A percentile compares a stretch with the other conserved stretches of the same genome.
These are phyloP conservation scores for Gryllus bimaculatus DNA, from an alignment of 1,140 invertebrate species.

Conservation along the genomic window DNA sequence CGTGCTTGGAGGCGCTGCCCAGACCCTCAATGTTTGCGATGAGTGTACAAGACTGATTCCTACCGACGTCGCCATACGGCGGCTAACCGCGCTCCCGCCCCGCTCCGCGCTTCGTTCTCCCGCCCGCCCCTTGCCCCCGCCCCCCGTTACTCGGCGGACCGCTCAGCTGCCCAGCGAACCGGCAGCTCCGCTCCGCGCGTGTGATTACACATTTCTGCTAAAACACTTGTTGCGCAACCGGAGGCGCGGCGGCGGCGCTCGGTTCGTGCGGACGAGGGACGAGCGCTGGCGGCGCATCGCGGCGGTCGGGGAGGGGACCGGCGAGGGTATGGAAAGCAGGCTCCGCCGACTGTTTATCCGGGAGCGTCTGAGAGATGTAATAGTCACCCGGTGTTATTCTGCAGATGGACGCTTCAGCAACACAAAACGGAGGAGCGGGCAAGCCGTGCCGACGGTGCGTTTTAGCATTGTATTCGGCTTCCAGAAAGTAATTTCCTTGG, in stretches of 20 bases:
- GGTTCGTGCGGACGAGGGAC: neutral
- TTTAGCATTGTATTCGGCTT: conserved; percentile 14
- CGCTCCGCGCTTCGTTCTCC: neutral
- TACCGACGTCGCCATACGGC: no score
- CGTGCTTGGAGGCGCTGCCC: no score
- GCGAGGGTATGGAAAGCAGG: neutral
- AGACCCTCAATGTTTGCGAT: no score
- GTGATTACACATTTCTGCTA: conserved; percentile 13
- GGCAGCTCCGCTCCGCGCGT: neutral
- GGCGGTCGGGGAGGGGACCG: neutral
- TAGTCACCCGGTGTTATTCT: conserved; percentile 27
- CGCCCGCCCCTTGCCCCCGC: neutral
- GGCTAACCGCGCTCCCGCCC: neutral
- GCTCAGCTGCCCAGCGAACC: no score
- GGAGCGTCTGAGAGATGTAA: conserved; percentile 5
- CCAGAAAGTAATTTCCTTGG: conserved; percentile 4
- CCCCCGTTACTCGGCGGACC: no score
- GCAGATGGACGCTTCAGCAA: conserved; percentile 25
- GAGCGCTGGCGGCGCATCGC: no score
- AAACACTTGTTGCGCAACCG: conserved; percentile 2
- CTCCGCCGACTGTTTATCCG: neutral
- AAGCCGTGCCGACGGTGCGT: neutral
- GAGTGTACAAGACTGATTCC: neutral
- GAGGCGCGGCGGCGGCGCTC: neutral
- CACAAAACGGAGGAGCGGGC: neutral